These are phyloP conservation scores for Orius insidiosus DNA, from an alignment of 1,140 invertebrate species.

Conservation along the genomic window DNA sequence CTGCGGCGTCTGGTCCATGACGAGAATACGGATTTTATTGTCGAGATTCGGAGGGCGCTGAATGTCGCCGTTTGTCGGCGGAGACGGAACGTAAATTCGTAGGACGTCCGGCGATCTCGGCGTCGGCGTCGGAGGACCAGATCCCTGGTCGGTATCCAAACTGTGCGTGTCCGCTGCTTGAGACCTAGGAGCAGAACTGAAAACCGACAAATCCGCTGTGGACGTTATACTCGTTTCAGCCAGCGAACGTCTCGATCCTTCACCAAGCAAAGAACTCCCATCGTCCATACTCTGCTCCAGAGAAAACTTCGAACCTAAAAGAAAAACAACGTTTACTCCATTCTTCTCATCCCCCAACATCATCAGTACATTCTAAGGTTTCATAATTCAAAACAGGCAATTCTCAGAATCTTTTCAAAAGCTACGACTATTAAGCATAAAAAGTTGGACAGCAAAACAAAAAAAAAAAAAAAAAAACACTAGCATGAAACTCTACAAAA, in stretches of 20 bases:
- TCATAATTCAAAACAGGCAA: too few species aligned
- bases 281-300: conserved; percentile 49
- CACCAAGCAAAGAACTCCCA: conserved; percentile 38
- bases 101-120: conserved; percentile 45
- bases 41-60: conserved; percentile 9
- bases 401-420: too few species aligned
- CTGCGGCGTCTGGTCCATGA: conserved; percentile 16
- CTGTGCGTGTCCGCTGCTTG: conserved; percentile 55
- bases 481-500: too few species aligned
- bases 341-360: neutral
- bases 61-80: conserved; percentile 20
- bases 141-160: conserved; percentile 40
- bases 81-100: conserved; percentile 51
- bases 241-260: conserved; percentile 53
- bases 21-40: conserved; percentile 19
- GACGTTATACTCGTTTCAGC: conserved; percentile 69
- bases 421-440: too few species aligned
- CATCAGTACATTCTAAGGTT: too few species aligned
- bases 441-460: too few species aligned
- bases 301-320: conserved; percentile 43
- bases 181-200: conserved; percentile 52
- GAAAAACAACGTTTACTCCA: conserved; percentile 6
- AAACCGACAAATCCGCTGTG: conserved; percentile 60
- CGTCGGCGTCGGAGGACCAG: conserved; percentile 30
- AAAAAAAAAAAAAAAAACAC: too few species aligned